phyloP scores from a whole-genome alignment of 37 sponge, comb jelly and placozoan species.

The Hormiphora californensis region DNA sequence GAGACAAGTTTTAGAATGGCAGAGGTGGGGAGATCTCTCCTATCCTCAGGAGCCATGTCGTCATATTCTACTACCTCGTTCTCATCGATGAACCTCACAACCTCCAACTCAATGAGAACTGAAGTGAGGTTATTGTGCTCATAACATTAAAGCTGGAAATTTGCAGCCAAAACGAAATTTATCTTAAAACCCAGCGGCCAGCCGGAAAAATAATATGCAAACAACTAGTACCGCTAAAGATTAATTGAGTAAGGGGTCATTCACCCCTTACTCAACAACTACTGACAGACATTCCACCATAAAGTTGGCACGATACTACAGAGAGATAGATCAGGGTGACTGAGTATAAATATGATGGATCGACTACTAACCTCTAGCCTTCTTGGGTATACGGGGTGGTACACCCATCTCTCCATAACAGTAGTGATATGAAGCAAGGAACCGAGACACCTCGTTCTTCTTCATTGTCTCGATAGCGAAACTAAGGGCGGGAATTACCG shows the following conservation, averaged over 20 bases:
- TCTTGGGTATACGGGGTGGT: constrained; percentile 88
- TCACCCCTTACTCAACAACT: too few relatives aligned
- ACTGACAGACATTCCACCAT: too few relatives aligned
- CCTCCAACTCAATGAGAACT: constrained; percentile 35
- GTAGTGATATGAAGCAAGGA: constrained; percentile 68
- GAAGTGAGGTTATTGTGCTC: too few relatives aligned
- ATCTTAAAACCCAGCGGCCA: too few relatives aligned
- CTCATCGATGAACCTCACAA: not conserved
- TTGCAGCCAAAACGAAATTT: too few relatives aligned
- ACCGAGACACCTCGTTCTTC: constrained; percentile 70
- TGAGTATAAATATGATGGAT: too few relatives aligned
- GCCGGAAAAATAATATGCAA: too few relatives aligned
- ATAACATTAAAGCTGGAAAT: too few relatives aligned
- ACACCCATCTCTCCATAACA: constrained; percentile 85
- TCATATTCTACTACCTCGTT: constrained; percentile 37
- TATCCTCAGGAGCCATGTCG: constrained; percentile 5
- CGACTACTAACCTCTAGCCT: constrained; percentile 78
- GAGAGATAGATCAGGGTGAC: too few relatives aligned
- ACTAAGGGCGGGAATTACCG: constrained; percentile 69
- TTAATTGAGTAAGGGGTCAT: too few relatives aligned
- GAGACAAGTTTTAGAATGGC: not conserved
- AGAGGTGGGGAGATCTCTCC: not conserved
- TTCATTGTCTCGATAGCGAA: constrained; percentile 72
- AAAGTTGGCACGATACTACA: too few relatives aligned
- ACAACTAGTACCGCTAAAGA: too few relatives aligned